Conservation (phyloP, 2,113 vertebrate genomes). For the Polypterus senegalus region DNA sequence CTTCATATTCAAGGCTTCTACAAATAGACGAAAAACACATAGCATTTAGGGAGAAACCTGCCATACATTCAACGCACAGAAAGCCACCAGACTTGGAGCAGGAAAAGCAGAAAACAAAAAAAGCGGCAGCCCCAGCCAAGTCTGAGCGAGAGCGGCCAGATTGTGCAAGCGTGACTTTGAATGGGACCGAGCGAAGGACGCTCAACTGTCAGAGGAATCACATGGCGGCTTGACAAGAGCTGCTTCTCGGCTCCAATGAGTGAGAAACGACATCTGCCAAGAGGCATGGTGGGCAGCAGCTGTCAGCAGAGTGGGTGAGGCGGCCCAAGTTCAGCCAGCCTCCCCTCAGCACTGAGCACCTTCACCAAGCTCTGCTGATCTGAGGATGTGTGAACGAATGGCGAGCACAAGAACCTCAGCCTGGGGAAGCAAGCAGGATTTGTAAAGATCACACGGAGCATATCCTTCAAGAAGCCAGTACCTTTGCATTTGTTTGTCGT, state of each 20-base stretch:
- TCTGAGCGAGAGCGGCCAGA: background rate
- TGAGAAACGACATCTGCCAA: background rate
- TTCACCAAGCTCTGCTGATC: background rate
- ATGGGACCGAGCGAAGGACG: background rate
- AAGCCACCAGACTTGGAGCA: background rate
- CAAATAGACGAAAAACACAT: background rate
- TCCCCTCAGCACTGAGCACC: background rate
- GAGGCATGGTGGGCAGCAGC: background rate
- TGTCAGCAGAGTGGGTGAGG: conserved; percentile 1
- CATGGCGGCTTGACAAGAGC: background rate
- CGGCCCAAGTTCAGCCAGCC: background rate
- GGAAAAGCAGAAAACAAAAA: background rate
- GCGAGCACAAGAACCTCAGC: background rate
- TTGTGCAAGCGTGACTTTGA: background rate
- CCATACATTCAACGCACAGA: background rate
- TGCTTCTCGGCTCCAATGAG: no score
- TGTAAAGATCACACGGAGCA: background rate
- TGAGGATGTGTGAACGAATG: background rate
- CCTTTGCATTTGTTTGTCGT: conserved; percentile 98
- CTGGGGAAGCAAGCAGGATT: background rate
- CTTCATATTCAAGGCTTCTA: background rate
- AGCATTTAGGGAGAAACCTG: background rate
- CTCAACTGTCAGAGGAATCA: background rate
- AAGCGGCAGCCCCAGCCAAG: background rate
- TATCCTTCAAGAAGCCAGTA: conserved; percentile 30